phyloP scores from a whole-genome alignment of 2,888 invertebrate genomes.

The Drosophila flavopinicola region DNA sequence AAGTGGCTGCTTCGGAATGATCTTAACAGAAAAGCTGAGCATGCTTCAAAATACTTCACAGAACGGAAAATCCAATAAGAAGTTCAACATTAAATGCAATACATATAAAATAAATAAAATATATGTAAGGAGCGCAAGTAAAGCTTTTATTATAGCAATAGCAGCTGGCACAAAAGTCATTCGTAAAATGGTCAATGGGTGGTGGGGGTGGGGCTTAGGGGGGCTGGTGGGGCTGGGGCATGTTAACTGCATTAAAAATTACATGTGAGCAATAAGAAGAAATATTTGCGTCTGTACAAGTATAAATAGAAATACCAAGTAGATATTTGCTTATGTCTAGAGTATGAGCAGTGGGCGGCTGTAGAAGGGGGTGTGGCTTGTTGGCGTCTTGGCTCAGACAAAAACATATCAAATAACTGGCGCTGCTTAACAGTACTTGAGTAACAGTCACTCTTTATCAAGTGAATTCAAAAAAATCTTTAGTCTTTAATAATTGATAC shows the following conservation, averaged over 20 bases:
- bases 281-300: constrained; percentile 16
- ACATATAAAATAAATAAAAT: constrained; percentile 18
- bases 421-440: neutral
- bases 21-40: neutral
- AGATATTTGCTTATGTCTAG: constrained; percentile 24
- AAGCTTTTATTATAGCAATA: constrained; percentile 44
- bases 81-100: constrained; percentile 27
- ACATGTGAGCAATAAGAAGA: constrained; percentile 41
- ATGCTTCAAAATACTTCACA: neutral
- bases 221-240: neutral
- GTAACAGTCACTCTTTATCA: neutral
- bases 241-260: constrained; percentile 65
- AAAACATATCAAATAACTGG: constrained; percentile 2
- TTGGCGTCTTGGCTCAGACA: constrained; percentile 29
- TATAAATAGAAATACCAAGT: constrained; percentile 41
- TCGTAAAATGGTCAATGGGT: neutral
- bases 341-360: constrained; percentile 1
- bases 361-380: constrained; percentile 18
- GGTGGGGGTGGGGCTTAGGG: neutral
- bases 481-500: neutral
- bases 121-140: constrained; percentile 18
- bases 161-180: constrained; percentile 20
- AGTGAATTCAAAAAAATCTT: neutral
- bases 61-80: constrained; percentile 8
- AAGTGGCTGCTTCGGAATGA: neutral